Evolutionary conservation across 2,888 invertebrate genomes (phyloP), one percentile per base, ranked within the genome.

Genomic region (Ceraclea dissimilis): DNA sequence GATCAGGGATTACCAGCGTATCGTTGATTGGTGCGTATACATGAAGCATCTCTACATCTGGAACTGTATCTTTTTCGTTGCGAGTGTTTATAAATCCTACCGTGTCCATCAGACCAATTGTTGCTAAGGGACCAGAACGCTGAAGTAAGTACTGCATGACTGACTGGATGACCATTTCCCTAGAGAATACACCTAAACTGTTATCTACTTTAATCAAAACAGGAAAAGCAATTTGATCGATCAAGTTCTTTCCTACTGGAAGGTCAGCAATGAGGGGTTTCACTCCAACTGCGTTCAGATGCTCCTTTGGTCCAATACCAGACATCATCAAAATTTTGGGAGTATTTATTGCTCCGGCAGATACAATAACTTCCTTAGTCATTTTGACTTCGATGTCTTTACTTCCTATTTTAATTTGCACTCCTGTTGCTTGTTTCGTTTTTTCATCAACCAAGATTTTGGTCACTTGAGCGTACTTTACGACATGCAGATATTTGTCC

Each of bases 31-130:
- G 56, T 55, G 68, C 68, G 54, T 67, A 66, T 8, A 66, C 64
- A 51, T 78, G 72, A 66, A 73, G 73, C 47, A 72, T 71, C 65
- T 81, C 76, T 4, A 81, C 66, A 62, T 83, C 77, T 0, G 82
- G 81, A 65, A 73, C 73, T 20, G 70, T 67, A 1, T 60, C 63
- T 2, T 65, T 64, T 18, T 68, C 65, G 57, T 74, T 71, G 31
- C 68, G 69, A 0, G 78, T 78, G 58, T 76, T 72, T 2, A 79
- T 66, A 63, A 81, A 81, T 6, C 74, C 74, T 52, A 79, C 70
- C n/a, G 77, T 73, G 64, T 78, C 74, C 18, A 64, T 63, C 1
- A 77, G 70, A 21, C 71, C 73, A n/a, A 72, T 73, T 49, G 69
- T 71, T 4, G 73, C 68, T 39, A 81, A 64, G 0, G 72, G 69